Percentiles rank a stretch among this genome's conserved stretches.
Conservation (phyloP, 1,140 invertebrate species). For the Andricus grossulariae region DNA sequence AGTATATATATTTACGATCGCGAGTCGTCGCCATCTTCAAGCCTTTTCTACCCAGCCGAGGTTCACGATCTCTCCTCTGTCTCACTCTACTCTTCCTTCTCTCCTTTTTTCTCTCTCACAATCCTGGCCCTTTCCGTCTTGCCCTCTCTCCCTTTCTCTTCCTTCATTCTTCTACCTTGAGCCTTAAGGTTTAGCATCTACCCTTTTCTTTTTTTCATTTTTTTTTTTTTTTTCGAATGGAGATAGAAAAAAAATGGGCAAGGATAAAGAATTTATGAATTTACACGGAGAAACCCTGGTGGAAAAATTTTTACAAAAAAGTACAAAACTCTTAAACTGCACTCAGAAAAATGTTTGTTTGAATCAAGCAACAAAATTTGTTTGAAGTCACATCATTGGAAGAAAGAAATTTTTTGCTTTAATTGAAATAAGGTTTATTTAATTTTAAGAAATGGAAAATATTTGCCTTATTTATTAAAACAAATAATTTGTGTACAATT, state of each 20-base stretch:
- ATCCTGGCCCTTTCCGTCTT: background rate
- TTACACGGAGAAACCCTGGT: background rate
- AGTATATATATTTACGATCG: constrained; percentile 25
- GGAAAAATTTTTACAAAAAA: too few species aligned
- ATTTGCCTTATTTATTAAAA: too few species aligned
- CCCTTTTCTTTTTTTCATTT: background rate
- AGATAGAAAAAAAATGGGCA: constrained; percentile 14
- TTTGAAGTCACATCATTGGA: too few species aligned
- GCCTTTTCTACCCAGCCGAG: background rate
- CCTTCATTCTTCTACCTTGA: constrained; percentile 1
- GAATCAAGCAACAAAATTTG: too few species aligned
- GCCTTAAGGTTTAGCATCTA: too few species aligned
- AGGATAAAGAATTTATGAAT: background rate
- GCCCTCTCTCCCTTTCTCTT: background rate
- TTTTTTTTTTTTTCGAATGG: constrained; percentile 19
- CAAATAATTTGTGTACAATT: too few species aligned
- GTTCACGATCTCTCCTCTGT: constrained; percentile 26
- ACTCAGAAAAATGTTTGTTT: too few species aligned
- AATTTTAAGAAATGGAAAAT: too few species aligned
- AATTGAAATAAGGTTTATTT: too few species aligned
- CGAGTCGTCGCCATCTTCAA: constrained; percentile 30
- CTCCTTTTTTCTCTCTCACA: constrained; percentile 1
- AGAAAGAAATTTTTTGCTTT: too few species aligned
- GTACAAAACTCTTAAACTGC: too few species aligned
- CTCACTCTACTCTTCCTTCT: constrained; percentile 14